phyloP scores from a whole-genome alignment of 2,113 vertebrate species.

The Phalacrocorax brasilianus region DNA sequence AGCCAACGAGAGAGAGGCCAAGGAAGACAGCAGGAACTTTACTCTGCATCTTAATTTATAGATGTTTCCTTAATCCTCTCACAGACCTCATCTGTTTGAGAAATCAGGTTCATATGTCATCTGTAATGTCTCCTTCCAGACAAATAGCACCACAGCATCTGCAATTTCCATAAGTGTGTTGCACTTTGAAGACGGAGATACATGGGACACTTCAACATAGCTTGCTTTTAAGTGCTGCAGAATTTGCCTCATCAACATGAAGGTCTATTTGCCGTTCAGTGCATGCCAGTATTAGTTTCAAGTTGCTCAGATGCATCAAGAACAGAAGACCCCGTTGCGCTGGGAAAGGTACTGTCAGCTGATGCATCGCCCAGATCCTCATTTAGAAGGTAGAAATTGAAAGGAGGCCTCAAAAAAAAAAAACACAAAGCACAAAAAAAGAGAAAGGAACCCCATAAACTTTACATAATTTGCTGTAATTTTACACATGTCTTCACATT shows the following conservation, averaged over 20 bases:
- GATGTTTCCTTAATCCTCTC: conserved; percentile 60
- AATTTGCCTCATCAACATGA: conserved; percentile 21
- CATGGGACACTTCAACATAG: conserved; percentile 10
- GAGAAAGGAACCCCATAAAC: neutral
- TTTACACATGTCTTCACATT: conserved; percentile 61
- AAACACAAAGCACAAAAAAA: neutral
- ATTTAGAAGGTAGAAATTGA: conserved; percentile 21
- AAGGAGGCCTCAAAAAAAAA: neutral
- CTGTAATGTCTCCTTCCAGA: conserved; percentile 42
- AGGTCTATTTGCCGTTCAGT: neutral
- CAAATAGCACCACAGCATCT: conserved; percentile 47
- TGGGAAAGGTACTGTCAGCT: neutral
- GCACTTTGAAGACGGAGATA: conserved; percentile 41
- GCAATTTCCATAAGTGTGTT: conserved; percentile 46
- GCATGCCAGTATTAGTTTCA: neutral
- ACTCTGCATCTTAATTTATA: conserved; percentile 58
- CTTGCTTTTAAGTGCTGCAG: conserved; percentile 30
- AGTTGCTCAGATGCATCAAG: conserved; percentile 27
- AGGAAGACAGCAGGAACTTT: conserved; percentile 38
- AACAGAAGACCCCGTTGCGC: neutral
- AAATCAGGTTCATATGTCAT: conserved; percentile 40
- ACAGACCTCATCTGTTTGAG: conserved; percentile 44
- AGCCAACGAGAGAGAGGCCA: neutral
- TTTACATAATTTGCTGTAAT: conserved; percentile 43
- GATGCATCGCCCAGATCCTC: neutral